Evolutionary conservation across 2,888 invertebrate genomes (phyloP), one percentile per base, ranked within the genome.

Genomic region (Rhagium mordax): DNA sequence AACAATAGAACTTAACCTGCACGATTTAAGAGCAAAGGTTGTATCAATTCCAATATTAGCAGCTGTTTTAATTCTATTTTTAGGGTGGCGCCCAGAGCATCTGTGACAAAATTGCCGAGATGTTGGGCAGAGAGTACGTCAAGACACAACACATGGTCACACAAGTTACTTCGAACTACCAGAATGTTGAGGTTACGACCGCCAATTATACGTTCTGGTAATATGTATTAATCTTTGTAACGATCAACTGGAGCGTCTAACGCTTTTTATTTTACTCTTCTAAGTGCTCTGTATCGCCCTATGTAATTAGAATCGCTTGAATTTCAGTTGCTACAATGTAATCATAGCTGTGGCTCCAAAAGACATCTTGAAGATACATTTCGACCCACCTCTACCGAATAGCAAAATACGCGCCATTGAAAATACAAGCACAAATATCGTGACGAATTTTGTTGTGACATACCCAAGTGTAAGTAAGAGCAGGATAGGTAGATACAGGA

Each of bases 381-480:
- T 85, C 51, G 53, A 64, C 0, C 85, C 85, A 13, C 71, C 79
- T 3, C 68, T 85, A 21, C 70, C 73, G 3, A 29, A 69, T 2
- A 7, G 10, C 8, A 71, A 61, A 16, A 15, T 59, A 4, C 18
- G 70, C 2, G 59, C 61, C 0, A 55, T 76, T 20, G 65, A 27
- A 16, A 60, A 68, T 24, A 61, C 71, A 3, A 49, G 27, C 18
- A 68, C 72, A 13, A 82, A 80, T 53, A 70, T 66, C 8, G 70
- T 82, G 16, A 77, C 79, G 3, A 82, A 83, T 70, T 85, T 85
- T 69, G 74, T 83, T 16, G 80, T 78, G 0, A 84, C 82, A 10
- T 85, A 84, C 59, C 62, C 74, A 55, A 74, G 53, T 18, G 74
- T 74, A 71, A 64, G 70, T 70, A 57, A 47, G 57, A 27, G 15